Base-by-base conservation (phyloP, 2,888 invertebrate species). In the Caenorhabditis sp. region DNA sequence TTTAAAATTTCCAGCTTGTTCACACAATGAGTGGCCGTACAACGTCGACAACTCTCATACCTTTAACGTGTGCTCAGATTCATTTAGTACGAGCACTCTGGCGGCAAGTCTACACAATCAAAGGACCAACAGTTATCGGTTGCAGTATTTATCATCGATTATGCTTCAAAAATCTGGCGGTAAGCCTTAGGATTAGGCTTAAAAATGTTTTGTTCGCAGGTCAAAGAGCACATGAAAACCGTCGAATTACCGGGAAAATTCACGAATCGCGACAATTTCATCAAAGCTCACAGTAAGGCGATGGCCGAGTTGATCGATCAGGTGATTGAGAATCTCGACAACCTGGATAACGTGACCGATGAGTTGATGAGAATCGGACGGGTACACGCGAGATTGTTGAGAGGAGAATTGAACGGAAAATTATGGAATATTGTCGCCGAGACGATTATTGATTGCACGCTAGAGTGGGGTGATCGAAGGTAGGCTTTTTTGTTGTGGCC, bases 391-490 rank as follows among this genome's bases (percentile, higher is more conserved):
- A 75, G 81, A 26, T 61, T 86, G 37, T 55, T 83, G 12, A 57
- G 78, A n/a, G 86, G 86, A 49, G 83, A 83, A 57, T 66, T 86
- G 53, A 83, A 84, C 4, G 79, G 83, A 43, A 86, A 86, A 66
- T 51, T 86, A 54, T 86, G 85, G 85, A 84, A 85, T 69, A 76
- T 78, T 50, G 81, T 85, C 1, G 86, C 86, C 2, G 86, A 86
- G 70, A 83, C 85, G 1, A 84, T 86, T 59, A 86, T 87, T 43
- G 86, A 87, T 67, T 86, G 85, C 62, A 87, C 86, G 8, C 69
- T 87, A 26, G 87, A 87, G 66, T 87, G 87, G 87, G 87, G 87
- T n/a, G 87, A 87, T 59, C 69, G 82, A 43, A 74, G 81, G 81
- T 80, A 17, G n/a, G 37, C n/a, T 23, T 5, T 36, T 36, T 36